These are phyloP conservation scores for Protonemura montana DNA, from an alignment of 2,888 invertebrate genomes.

Conservation along the genomic window DNA sequence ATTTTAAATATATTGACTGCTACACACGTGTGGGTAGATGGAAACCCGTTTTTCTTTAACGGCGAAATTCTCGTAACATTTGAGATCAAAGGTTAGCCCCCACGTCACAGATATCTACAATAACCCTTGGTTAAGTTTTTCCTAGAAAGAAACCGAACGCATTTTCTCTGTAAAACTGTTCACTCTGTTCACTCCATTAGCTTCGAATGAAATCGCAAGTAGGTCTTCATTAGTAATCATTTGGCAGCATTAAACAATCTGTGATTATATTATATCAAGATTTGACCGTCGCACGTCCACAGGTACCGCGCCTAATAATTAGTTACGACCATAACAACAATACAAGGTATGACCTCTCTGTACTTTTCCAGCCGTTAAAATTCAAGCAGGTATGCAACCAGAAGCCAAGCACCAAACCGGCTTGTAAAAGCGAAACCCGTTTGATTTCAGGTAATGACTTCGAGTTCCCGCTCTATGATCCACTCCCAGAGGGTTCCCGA, in stretches of 20 bases:
- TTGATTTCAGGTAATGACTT: conserved; percentile 2
- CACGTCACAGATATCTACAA: too few species aligned
- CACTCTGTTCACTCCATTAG: not conserved
- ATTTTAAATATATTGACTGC: not conserved
- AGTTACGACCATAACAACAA: not conserved
- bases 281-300: not conserved
- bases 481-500: conserved; percentile 19
- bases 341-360: not conserved
- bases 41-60: not conserved
- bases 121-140: too few species aligned
- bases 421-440: not conserved
- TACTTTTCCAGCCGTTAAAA: not conserved
- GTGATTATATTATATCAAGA: not conserved
- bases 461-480: not conserved
- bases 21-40: not conserved
- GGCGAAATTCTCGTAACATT: not conserved
- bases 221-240: conserved; percentile 4
- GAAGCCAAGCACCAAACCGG: not conserved
- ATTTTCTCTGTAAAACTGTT: too few species aligned
- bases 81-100: not conserved
- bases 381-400: not conserved
- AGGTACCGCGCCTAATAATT: not conserved
- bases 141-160: too few species aligned
- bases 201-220: not conserved
- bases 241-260: not conserved